Percentiles rank a stretch among this genome's conserved stretches.
Evolutionary conservation across 1,140 invertebrate species (phyloP).

Genomic region (Gonioctena quinquepunctata): DNA sequence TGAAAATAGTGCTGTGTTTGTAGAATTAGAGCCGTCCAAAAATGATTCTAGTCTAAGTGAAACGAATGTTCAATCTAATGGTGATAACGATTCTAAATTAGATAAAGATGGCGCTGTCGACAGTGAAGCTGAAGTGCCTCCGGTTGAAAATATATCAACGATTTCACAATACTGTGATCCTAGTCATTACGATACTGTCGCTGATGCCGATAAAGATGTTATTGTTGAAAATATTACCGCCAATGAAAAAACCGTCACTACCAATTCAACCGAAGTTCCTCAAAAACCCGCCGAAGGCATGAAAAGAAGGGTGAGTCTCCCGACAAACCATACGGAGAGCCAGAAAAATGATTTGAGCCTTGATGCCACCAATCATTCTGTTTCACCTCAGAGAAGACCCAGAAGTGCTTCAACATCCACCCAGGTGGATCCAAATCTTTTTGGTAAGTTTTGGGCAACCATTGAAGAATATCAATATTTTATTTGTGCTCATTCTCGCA

Average conservation of each 20-base stretch:
- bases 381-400: slow-evolving; percentile 68
- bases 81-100: slow-evolving; percentile 47
- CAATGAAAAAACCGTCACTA: slow-evolving; percentile 40
- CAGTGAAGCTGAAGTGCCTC: slow-evolving; percentile 60
- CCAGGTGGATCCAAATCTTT: slow-evolving; percentile 80
- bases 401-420: slow-evolving; percentile 77
- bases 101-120: slow-evolving; percentile 51
- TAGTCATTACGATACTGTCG: slow-evolving; percentile 55
- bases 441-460: slow-evolving; percentile 73
- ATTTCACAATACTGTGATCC: slow-evolving; percentile 76
- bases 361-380: slow-evolving; percentile 47
- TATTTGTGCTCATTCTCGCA: too few species aligned
- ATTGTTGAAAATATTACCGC: slow-evolving; percentile 58
- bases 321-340: slow-evolving; percentile 62
- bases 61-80: slow-evolving; percentile 37
- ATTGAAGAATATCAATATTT: too few species aligned
- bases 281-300: slow-evolving; percentile 55
- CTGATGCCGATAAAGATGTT: slow-evolving; percentile 43
- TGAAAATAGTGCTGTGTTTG: slow-evolving; percentile 55
- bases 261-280: neutral
- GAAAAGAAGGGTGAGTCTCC: slow-evolving; percentile 65
- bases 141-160: slow-evolving; percentile 68
- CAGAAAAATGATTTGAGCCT: slow-evolving; percentile 35
- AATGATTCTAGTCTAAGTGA: slow-evolving; percentile 62
- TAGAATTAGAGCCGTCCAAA: slow-evolving; percentile 65